A percentile compares a stretch with the other conserved stretches of the same genome.
Evolutionary conservation across 2,888 invertebrate species (phyloP).

Genomic region (Leuctra nigra): DNA sequence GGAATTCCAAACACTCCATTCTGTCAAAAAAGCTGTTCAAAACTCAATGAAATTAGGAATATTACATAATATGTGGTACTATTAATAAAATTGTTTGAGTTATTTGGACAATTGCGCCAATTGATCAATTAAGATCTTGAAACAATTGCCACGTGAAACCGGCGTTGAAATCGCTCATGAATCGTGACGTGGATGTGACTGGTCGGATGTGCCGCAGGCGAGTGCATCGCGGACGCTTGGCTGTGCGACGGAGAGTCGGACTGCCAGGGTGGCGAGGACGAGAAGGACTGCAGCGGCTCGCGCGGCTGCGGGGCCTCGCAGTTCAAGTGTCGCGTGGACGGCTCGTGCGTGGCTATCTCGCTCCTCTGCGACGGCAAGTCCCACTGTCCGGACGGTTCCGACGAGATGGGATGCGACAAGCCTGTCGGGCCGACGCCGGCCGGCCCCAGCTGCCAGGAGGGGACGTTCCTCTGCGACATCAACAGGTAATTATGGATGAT

Average conservation of each 20-base stretch:
- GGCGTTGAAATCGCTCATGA: background rate
- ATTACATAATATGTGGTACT: too few species aligned
- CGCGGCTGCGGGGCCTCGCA: conserved; percentile 38
- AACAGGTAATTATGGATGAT: conserved; percentile 3
- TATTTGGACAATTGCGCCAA: too few species aligned
- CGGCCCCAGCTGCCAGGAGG: conserved; percentile 45
- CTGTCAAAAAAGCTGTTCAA: too few species aligned
- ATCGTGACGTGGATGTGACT: background rate
- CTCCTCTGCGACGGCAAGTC: conserved; percentile 46
- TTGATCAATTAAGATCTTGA: too few species aligned
- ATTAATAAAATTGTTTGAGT: too few species aligned
- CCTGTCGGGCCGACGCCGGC: conserved; percentile 34
- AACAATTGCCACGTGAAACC: too few species aligned
- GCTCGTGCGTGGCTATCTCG: conserved; percentile 49
- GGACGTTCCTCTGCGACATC: conserved; percentile 51
- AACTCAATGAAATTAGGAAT: too few species aligned
- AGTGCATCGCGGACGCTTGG: conserved; percentile 54
- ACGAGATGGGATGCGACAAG: conserved; percentile 44
- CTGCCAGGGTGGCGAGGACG: conserved; percentile 56
- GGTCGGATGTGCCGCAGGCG: conserved; percentile 37
- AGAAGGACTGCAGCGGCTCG: conserved; percentile 44
- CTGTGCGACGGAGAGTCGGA: conserved; percentile 56
- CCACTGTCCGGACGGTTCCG: conserved; percentile 52
- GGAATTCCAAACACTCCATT: too few species aligned
- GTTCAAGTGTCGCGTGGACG: conserved; percentile 54